A percentile compares a stretch with the other conserved stretches of the same genome.
Evolutionary conservation across 2,113 vertebrate species (phyloP).

Genomic region (Pterocles burchelli): DNA sequence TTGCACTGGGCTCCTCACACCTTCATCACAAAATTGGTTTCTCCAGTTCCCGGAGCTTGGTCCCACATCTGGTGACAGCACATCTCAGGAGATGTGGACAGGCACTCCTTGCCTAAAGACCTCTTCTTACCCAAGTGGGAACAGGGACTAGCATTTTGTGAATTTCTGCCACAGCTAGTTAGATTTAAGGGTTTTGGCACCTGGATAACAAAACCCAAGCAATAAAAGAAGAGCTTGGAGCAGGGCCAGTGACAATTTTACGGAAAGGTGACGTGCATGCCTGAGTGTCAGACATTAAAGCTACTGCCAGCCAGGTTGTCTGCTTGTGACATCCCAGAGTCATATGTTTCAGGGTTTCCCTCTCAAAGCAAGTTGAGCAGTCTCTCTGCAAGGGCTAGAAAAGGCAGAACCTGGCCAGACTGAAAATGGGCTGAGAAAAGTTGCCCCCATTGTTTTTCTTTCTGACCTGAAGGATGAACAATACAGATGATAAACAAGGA

Average conservation of each 20-base stretch:
- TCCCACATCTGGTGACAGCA: rapidly evolving
- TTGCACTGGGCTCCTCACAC: not conserved
- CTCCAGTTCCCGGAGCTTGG: not conserved
- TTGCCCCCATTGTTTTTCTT: not conserved
- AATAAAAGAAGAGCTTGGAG: not conserved
- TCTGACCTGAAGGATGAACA: not conserved
- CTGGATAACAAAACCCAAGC: not conserved
- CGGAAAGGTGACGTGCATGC: not conserved
- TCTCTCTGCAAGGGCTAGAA: not conserved
- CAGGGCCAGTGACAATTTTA: not conserved
- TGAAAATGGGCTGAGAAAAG: not conserved
- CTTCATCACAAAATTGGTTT: not conserved
- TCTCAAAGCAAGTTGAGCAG: not conserved
- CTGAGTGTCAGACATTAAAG: not conserved
- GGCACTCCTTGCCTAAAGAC: not conserved
- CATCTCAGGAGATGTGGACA: not conserved
- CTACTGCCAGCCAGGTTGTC: not conserved
- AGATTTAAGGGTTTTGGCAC: not conserved
- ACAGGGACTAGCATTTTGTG: not conserved
- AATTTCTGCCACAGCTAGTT: not conserved
- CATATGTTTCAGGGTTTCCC: not conserved
- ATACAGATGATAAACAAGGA: not conserved
- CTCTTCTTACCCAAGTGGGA: not conserved
- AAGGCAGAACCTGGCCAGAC: not conserved
- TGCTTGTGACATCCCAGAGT: not conserved